Evolutionary conservation across 1,140 invertebrate species (phyloP), one percentile per base, ranked within the genome.

Genomic region (Diorhabda sublineata): DNA sequence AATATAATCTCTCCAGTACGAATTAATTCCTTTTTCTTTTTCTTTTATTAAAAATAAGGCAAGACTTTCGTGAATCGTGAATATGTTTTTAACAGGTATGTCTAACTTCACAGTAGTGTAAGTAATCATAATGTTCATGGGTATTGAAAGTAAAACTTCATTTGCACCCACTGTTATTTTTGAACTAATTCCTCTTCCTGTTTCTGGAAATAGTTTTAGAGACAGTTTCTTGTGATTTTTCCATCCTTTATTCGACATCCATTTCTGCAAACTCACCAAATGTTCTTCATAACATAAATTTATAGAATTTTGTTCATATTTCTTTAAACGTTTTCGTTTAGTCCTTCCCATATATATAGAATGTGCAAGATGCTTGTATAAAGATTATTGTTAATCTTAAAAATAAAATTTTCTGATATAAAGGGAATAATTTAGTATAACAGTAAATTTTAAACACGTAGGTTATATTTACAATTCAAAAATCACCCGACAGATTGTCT

Each of bases 41-140:
- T 87, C 83, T 62, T 83, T 82, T 65, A 87, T 74, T 9, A 92
- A 72, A 79, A 90, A 91, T n/a, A 86, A 74, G n/a, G 87, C 80
- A 42, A 92, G 73, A 2, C 87, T 69, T 47, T 83, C 82, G 66
- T 88, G 86, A 41, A 85, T 82, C 61, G 73, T 76, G 73, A 84
- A 77, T 78, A 73, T 74, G 58, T 71, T 44, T 45, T 66, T 66
- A 44, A 82, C 68, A 60, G 74, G 47, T 62, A 63, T n/a, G 9
- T 63, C 45, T 42, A 79, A 68, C 58, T 66, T 68, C 45, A 81
- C 58, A n/a, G 72, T 73, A 11, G 72, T 72, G 58, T 80, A 82
- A 41, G 86, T 87, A 47, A 89, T 85, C 45, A 89, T 79, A 5
- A 85, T 72, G 61, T 79, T 69, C 71, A 81, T 76, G 4, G 88